A percentile compares a stretch with the other conserved stretches of the same genome.
Conservation (phyloP, 1,140 invertebrate species). For the Patella vulgata region DNA sequence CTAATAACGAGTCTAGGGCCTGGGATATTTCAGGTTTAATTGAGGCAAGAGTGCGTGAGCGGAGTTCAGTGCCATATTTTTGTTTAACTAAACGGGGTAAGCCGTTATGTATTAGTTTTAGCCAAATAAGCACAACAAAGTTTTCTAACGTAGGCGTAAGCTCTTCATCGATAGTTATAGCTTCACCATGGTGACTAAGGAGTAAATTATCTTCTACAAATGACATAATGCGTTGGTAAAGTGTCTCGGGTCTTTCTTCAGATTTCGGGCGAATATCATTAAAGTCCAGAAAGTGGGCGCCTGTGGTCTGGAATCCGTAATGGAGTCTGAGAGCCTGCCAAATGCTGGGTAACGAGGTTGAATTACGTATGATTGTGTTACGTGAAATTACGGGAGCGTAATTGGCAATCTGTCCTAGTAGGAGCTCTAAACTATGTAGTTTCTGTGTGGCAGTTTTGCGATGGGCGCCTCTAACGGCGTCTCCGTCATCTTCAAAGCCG, state of each 20-base stretch:
- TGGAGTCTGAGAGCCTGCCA: neutral
- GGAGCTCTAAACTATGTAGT: too few relatives aligned
- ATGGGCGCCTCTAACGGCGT: constrained; percentile 11
- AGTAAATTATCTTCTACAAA: constrained; percentile 36
- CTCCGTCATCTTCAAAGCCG: too few relatives aligned
- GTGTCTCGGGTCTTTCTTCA: constrained; percentile 29
- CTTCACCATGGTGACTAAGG: constrained; percentile 10
- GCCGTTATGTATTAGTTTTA: neutral
- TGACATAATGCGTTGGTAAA: constrained; percentile 27
- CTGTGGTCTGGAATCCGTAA: neutral
- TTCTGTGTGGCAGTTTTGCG: neutral
- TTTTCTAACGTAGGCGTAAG: constrained; percentile 25
- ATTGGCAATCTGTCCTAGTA: too few relatives aligned
- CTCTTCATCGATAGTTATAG: constrained; percentile 17
- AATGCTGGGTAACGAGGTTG: neutral
- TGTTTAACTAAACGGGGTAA: constrained; percentile 25
- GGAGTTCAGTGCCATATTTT: constrained; percentile 33
- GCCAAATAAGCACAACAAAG: constrained; percentile 16
- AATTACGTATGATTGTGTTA: neutral
- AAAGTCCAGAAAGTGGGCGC: too few relatives aligned
- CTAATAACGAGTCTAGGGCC: neutral
- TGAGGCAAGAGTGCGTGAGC: constrained; percentile 27
- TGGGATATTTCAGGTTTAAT: constrained; percentile 39
- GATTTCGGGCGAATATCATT: constrained; percentile 4
- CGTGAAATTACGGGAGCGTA: neutral